Percentiles rank a stretch among this genome's conserved stretches.
Conservation (phyloP, 2,797 vertebrate genomes). For the Xiphorhynchus erythropygius region DNA sequence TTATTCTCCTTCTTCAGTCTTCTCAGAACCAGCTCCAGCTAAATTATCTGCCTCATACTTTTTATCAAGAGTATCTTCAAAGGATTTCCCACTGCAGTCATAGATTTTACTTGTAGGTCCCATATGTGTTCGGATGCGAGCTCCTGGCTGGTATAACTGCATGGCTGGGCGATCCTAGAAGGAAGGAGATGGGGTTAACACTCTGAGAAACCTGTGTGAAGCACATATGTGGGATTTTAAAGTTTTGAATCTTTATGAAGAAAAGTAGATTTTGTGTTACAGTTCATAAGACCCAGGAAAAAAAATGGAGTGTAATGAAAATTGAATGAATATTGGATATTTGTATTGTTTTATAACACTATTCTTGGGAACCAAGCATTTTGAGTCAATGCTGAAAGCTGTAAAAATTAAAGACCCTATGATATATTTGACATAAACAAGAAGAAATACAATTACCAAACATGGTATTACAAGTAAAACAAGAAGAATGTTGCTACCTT, state of each 20-base stretch:
- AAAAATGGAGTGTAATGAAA: not conserved
- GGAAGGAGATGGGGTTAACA: not conserved
- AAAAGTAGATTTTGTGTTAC: not conserved
- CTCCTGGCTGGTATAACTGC: conserved; percentile 93
- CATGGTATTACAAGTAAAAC: not conserved
- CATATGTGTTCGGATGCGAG: conserved; percentile 84
- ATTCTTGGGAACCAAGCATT: conserved; percentile 52
- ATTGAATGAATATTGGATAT: not conserved
- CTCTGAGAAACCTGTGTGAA: not conserved
- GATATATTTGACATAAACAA: not conserved
- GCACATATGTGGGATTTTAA: not conserved
- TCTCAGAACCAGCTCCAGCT: conserved; percentile 80
- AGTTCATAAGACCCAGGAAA: not conserved
- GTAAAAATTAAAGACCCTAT: not conserved
- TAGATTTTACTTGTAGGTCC: conserved; percentile 83
- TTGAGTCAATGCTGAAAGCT: not conserved
- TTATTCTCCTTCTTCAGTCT: conserved; percentile 79
- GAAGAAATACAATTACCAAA: not conserved
- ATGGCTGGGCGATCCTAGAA: conserved; percentile 90
- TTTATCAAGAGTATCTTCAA: conserved; percentile 79
- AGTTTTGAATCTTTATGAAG: not conserved
- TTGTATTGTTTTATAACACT: not conserved
- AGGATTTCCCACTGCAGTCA: conserved; percentile 76
- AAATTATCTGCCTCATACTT: conserved; percentile 78
- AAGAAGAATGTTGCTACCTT: not conserved